A percentile compares a stretch with the other conserved stretches of the same genome.
Conservation (phyloP, 2,888 invertebrate genomes). For the Oligia fasciuncula region DNA sequence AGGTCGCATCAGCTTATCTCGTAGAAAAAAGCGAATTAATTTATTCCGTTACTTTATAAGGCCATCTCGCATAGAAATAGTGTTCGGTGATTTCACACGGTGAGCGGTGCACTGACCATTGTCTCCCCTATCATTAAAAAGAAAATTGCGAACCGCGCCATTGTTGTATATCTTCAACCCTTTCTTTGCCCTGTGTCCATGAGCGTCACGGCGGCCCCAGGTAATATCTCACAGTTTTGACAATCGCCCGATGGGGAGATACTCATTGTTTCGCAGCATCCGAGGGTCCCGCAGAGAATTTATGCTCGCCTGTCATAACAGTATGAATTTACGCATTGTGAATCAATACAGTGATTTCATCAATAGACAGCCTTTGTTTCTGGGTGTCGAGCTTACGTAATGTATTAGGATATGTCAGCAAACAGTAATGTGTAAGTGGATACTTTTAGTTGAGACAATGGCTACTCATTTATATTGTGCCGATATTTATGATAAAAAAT, state of each 20-base stretch:
- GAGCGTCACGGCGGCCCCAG: constrained; percentile 79
- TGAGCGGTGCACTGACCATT: constrained; percentile 84
- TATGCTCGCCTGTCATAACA: constrained; percentile 90
- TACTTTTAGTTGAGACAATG: constrained; percentile 81
- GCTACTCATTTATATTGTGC: constrained; percentile 77
- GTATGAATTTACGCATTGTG: constrained; percentile 89
- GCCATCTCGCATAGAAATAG: constrained; percentile 69
- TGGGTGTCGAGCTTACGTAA: constrained; percentile 86
- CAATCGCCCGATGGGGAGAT: constrained; percentile 82
- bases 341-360: constrained; percentile 88
- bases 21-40: constrained; percentile 66
- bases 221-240: constrained; percentile 86
- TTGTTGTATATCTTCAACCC: constrained; percentile 82
- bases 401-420: constrained; percentile 84
- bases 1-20: constrained; percentile 55
- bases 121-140: constrained; percentile 84
- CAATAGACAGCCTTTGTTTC: constrained; percentile 86
- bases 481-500: constrained; percentile 73
- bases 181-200: constrained; percentile 83
- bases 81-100: constrained; percentile 84
- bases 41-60: constrained; percentile 72
- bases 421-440: constrained; percentile 79
- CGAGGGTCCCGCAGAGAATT: constrained; percentile 87
- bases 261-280: constrained; percentile 88
- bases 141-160: constrained; percentile 81